Conservation (phyloP, 92 coral and sea anemone species). For the Palythoa grandis region DNA sequence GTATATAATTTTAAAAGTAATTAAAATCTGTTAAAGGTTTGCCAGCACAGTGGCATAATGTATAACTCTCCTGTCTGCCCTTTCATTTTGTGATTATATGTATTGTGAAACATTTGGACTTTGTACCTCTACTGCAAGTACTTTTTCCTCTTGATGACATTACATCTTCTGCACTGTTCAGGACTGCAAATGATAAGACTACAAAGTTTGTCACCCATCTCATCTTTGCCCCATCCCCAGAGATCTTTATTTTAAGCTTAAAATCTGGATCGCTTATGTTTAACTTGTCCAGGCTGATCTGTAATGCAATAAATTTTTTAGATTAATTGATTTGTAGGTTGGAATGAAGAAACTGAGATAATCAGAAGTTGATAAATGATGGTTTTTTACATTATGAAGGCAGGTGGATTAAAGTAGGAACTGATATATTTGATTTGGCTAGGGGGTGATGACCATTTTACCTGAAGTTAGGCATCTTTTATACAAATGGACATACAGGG, state of each 20-base stretch:
- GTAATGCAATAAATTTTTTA: neutral
- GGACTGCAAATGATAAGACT: neutral
- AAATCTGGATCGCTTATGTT: neutral
- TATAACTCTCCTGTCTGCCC: too few relatives aligned
- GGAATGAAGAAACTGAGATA: too few relatives aligned
- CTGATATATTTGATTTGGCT: too few relatives aligned
- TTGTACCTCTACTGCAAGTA: too few relatives aligned
- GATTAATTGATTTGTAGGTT: neutral
- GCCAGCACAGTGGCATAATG: too few relatives aligned
- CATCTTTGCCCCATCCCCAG: neutral
- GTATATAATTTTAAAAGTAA: too few relatives aligned
- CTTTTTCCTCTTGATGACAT: neutral
- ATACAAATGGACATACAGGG: too few relatives aligned
- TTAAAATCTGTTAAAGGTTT: too few relatives aligned
- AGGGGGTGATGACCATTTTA: too few relatives aligned
- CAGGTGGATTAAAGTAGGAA: too few relatives aligned
- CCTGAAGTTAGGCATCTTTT: too few relatives aligned
- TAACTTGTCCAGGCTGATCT: neutral
- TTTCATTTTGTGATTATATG: too few relatives aligned
- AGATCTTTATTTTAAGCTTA: neutral
- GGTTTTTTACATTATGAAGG: neutral
- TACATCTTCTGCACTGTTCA: neutral
- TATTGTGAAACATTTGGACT: neutral
- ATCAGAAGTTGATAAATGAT: neutral
- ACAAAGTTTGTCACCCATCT: neutral